A percentile compares a stretch with the other conserved stretches of the same genome.
These are phyloP conservation scores for Hephaestus fuliginosus DNA, from an alignment of 2,797 vertebrate genomes.

Conservation along the genomic window DNA sequence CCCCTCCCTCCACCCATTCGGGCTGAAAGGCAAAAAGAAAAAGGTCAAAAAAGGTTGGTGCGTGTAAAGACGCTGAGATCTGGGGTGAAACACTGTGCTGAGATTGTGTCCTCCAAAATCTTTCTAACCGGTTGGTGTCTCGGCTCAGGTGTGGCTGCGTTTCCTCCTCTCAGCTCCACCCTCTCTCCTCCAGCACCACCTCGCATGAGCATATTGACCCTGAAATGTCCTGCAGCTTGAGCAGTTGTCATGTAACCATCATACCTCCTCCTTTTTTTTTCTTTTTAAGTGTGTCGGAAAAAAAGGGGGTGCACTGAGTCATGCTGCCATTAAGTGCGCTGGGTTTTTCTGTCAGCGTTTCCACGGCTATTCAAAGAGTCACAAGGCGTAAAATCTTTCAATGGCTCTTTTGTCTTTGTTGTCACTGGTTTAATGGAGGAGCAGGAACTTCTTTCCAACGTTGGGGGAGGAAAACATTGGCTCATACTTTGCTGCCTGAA, in stretches of 20 bases:
- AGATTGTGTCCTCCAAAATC: not conserved
- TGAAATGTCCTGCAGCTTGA: constrained; percentile 61
- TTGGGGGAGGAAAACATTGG: not conserved
- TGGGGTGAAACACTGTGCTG: not conserved
- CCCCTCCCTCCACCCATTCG: not conserved
- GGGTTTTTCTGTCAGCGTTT: constrained; percentile 7
- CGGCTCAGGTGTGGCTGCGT: constrained; percentile 43
- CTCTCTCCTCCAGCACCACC: not conserved
- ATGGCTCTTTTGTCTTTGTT: constrained; percentile 25
- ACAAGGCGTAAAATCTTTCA: not conserved
- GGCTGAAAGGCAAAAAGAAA: not conserved
- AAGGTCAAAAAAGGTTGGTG: not conserved
- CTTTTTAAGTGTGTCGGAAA: constrained; percentile 27
- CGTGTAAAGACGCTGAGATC: not conserved
- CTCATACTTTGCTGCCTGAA: not conserved
- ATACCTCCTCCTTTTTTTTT: constrained; percentile 7
- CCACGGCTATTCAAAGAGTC: constrained; percentile 14
- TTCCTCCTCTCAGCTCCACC: not conserved
- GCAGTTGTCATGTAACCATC: constrained; percentile 54
- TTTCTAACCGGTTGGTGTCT: not conserved
- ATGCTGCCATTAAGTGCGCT: constrained; percentile 30
- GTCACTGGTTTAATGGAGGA: constrained; percentile 6
- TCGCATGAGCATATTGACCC: constrained; percentile 51
- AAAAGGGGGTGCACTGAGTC: constrained; percentile 28
- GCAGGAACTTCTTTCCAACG: not conserved